Base-by-base conservation (phyloP, 2,113 vertebrate genomes). In the Andinoacara biseriatus region DNA sequence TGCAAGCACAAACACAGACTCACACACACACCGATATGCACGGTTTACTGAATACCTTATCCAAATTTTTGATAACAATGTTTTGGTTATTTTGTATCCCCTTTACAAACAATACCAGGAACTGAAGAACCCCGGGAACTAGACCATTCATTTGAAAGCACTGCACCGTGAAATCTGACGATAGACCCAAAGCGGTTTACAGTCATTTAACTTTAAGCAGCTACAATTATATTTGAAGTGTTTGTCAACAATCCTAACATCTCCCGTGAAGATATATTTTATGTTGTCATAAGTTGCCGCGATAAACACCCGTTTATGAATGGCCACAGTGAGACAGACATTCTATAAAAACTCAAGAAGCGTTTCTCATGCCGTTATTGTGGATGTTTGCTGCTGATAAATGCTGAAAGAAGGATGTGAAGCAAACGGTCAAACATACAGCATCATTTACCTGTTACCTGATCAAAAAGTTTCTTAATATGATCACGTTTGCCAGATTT, bases 11-110 rank as follows among this genome's bases (percentile, higher is more conserved):
- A 26, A 52, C 59, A 72, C 14, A 58, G 20, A 57, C 33, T 11
- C 78, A 38, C 24, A 58, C 78, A 38, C 24, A 58, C 60, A 20
- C 33, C 5, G 65, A 87, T 57, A 67, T 69, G 81, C 49, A 52
- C 67, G 54, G 29, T 63, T 24, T 13, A 54, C 46, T 18, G 38
- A 79, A 79, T 20, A 56, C 15, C 61, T 54, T 14, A 24, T 43
- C 14, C 40, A 3, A 58, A 52, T 72, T 52, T 52, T 13, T 52
- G 65, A 52, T 52, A n/a, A 52, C 49, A n/a, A 22, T 8, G 1
- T 52, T 72, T 52, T 52, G 65, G 22, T 43, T 26, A 24, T 58
- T 58, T 76, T 35, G 24, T 5, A 13, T 14, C n/a, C 13, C 31
- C 5, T 78, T 78, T 78, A 0, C 14, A 13, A 62, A 38, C 5